Evolutionary conservation across 1,140 invertebrate species (phyloP), one percentile per base, ranked within the genome.

Genomic region (Oppia nitens): DNA sequence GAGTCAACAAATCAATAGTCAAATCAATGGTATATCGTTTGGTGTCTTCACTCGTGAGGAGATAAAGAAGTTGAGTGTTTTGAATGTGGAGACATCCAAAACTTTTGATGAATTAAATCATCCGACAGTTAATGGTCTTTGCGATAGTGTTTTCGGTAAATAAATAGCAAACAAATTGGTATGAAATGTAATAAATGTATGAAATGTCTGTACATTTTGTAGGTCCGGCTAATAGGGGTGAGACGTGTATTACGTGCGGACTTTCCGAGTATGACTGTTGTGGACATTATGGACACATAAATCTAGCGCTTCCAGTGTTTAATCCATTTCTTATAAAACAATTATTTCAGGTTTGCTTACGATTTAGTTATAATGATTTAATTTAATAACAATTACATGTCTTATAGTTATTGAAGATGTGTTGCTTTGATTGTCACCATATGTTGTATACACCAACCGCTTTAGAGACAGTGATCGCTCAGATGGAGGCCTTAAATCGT

Each of bases 281-380:
- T 1, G 94, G 95, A 2, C 95, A 99, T 73, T 84, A 93, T 74
- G 94, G 94, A 0, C 87, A 96, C 67, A 94, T 98, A 60, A 82
- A 84, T 60, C 73, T 99, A n/a, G 86, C 89, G 2, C 70, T 96
- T 2, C 81, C 87, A 6, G 83, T 93, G 1, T 83, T 90, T 47
- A 97, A 98, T 78, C 92, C 94, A 2, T 65, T 98, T 28, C 89
- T 92, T 67, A 83, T 87, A 51, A 83, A 82, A 68, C 74, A 77
- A 47, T 73, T 94, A 17, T 80, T 70, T 74, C 82, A 70, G 73
- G 81, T 82, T 66, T 58, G 63, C 63, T 21, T 48, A 45, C 29
- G 23, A 57, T 14, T 60, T 23, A 52, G 21, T 53, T 2, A 40
- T 9, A 9, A 17, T 40, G 32, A 6, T 40, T 9, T 40, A 17